Base-by-base conservation (phyloP, 2,888 invertebrate genomes). In the Caenorhabditis sulstoni region DNA sequence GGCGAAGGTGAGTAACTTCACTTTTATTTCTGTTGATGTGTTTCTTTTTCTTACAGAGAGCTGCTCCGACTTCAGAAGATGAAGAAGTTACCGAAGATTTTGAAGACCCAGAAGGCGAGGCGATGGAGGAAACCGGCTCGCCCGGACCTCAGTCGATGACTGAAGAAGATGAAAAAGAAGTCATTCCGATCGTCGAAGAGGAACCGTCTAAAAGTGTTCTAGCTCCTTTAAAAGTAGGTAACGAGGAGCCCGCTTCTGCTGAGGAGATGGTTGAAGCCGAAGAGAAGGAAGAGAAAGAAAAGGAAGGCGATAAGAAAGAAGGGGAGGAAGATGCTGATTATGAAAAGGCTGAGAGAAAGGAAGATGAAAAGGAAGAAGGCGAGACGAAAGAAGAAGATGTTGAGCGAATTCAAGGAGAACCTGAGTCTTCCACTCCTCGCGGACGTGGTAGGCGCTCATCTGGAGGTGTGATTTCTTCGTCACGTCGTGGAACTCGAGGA, bases 341-440 rank as follows among this genome's bases (percentile, higher is more conserved):
- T n/a, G n/a, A n/a, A n/a, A n/a, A n/a, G n/a, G n/a, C n/a, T n/a
- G n/a, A n/a, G n/a, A n/a, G n/a, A n/a, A n/a, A 41, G 7, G 22
- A 59, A 39, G 41, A 29, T 45, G 50, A 55, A 12, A 14, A 1
- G 22, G 53, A 49, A 62, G 62, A 58, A 23, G 53, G n/a, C 9
- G 70, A 66, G 23, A 49, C 53, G 37, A 35, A 29, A n/a, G 67
- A 61, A n/a, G 74, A 65, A 35, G 61, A 61, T n/a, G 41, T 20
- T 22, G 35, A 55, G 11, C 37, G 23, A n/a, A 29, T 22, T 14
- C 41, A 41, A 18, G n/a, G 14, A 18, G 58, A 39, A 20, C 20
- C 35, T 45, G 49, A 16, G 11, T 37, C 61, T 49, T 47, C 50
- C n/a, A 45, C 50, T 29, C 44, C 53, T 16, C 58, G 59, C 7